Base-by-base conservation (phyloP, 1,140 invertebrate species). In the Drosophila biarmipes region DNA sequence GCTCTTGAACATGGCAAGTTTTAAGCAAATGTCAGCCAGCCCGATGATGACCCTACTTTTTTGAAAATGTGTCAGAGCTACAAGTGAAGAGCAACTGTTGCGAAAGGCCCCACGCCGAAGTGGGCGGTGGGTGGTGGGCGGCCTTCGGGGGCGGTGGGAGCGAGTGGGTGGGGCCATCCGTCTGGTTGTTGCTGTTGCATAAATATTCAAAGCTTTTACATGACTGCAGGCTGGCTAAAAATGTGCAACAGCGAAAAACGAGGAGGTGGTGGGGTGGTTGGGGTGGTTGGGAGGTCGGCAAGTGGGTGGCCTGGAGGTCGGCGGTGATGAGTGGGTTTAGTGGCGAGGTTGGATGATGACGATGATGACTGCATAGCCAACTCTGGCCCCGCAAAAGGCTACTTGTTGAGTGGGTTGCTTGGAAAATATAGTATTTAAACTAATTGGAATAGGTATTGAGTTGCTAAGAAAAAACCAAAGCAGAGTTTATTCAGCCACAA, bases 161-260 rank as follows among this genome's bases (percentile, higher is more conserved):
- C 27, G n/a, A 8, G 66, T 45, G 59, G 55, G 75, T 71, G 73
- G 73, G 35, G 49, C 46, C 37, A 56, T 56, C 42, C 69, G 72
- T 64, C 54, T 51, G 59, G 37, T 61, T 57, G 54, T 59, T 75
- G 73, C 56, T 73, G 59, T 64, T 87, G 79, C 81, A 86, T 87
- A 86, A 86, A 86, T 86, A 86, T 86, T 86, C 81, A 86, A 86
- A 87, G 81, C 82, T 82, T 78, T 87, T 86, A 81, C 82, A 87
- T 81, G 81, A 79, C 81, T 81, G 82, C 78, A 86, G 81, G 82
- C 81, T 87, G 81, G 79, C 82, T 87, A 87, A 86, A 86, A 86
- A 86, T 86, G 81, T 87, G 82, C 81, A 86, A 87, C 81, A 86
- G 64, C 72, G 34, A 73, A 74, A 37, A 58, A 37, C 19, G 21